A percentile compares a stretch with the other conserved stretches of the same genome.
phyloP scores from a whole-genome alignment of 2,113 vertebrate species.

The Lasiurus cinereus region DNA sequence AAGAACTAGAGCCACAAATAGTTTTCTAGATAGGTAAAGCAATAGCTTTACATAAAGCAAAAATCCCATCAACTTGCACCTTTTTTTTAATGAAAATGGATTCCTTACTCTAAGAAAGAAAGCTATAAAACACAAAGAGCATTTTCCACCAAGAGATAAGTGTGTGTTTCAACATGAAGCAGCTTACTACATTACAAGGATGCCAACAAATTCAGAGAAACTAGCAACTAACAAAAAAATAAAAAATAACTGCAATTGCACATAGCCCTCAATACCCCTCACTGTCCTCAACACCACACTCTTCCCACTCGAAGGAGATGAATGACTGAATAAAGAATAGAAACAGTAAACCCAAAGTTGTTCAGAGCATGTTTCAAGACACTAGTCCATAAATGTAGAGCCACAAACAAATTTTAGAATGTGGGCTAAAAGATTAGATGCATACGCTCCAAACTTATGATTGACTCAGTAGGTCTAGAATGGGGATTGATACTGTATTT shows the following conservation, averaged over 20 bases:
- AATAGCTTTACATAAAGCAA: background rate
- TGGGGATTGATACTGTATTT: background rate
- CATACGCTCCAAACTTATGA: background rate
- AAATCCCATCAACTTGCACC: background rate
- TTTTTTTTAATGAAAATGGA: background rate
- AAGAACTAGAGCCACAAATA: background rate
- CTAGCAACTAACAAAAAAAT: background rate
- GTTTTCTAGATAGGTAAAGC: background rate
- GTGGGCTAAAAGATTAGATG: background rate
- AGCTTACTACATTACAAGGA: background rate
- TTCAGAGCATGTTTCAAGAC: background rate
- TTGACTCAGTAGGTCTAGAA: background rate
- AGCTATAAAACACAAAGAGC: background rate
- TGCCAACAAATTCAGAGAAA: background rate
- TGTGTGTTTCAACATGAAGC: background rate
- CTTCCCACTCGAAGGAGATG: background rate
- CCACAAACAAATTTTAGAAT: background rate
- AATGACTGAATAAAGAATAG: background rate
- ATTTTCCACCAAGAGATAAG: background rate
- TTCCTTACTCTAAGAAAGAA: background rate
- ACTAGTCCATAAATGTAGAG: background rate
- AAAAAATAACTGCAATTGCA: background rate
- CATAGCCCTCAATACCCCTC: background rate
- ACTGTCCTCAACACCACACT: background rate
- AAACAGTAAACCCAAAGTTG: background rate